phyloP scores from a whole-genome alignment of 1,140 invertebrate species.

The Bursaphelenchus mucronatus region DNA sequence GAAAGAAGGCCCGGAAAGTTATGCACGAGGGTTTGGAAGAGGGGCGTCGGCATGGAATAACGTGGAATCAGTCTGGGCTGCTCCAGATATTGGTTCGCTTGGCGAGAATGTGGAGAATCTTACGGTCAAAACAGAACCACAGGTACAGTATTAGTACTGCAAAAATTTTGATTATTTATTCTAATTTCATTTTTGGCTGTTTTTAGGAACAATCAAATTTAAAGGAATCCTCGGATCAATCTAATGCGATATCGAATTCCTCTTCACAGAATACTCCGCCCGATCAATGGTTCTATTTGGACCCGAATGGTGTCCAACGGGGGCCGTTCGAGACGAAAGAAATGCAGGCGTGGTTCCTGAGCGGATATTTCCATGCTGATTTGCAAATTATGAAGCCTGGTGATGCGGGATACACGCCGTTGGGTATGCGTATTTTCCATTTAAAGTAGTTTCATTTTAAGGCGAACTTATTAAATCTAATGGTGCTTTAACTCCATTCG shows the following conservation, averaged over 20 bases:
- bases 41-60: too few species aligned
- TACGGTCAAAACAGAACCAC: too few species aligned
- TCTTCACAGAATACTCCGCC: not conserved
- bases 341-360: constrained; percentile 45
- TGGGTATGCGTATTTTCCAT: constrained; percentile 23
- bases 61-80: too few species aligned
- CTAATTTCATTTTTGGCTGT: constrained; percentile 4
- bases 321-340: constrained; percentile 41
- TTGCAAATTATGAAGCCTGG: constrained; percentile 18
- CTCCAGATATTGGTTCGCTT: too few species aligned
- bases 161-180: not conserved
- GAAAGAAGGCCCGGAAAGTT: too few species aligned
- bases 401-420: constrained; percentile 24
- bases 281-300: constrained; percentile 39
- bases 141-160: too few species aligned
- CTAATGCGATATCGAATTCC: not conserved
- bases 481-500: constrained; percentile 32
- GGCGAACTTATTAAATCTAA: constrained; percentile 42
- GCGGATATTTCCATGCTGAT: constrained; percentile 33
- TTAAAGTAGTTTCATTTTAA: constrained; percentile 23
- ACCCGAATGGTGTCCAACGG: constrained; percentile 31
- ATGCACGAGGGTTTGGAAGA: too few species aligned
- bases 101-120: too few species aligned
- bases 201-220: constrained; percentile 10
- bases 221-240: not conserved